Percentiles rank a stretch among this genome's conserved stretches.
These are phyloP conservation scores for Percopsis transmontana DNA, from an alignment of 2,113 vertebrate species.

Conservation along the genomic window DNA sequence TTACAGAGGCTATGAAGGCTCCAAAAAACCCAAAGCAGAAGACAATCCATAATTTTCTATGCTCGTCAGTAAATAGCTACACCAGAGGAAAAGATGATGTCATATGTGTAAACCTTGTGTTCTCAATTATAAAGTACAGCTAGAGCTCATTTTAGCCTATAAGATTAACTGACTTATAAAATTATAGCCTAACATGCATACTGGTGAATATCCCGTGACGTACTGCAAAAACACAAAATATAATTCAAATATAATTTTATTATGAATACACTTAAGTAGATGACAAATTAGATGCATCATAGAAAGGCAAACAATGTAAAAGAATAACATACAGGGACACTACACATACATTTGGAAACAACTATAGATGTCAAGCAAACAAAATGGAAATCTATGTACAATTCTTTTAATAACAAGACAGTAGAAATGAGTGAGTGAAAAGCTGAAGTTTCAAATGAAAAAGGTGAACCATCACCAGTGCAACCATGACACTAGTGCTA, in stretches of 20 bases:
- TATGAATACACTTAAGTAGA: conserved; percentile 67
- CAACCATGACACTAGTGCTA: neutral
- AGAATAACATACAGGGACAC: conserved; percentile 29
- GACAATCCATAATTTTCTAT: conserved; percentile 17
- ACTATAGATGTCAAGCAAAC: conserved; percentile 46
- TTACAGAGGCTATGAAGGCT: conserved; percentile 47
- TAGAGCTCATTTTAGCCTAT: neutral
- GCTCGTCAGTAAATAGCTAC: conserved; percentile 1
- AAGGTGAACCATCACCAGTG: conserved; percentile 4
- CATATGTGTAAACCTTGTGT: neutral
- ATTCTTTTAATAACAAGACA: conserved; percentile 49
- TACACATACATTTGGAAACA: conserved; percentile 38
- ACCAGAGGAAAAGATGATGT: conserved; percentile 10
- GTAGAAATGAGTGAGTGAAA: conserved; percentile 33
- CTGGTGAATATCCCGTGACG: neutral
- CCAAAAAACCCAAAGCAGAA: conserved; percentile 24
- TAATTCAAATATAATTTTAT: conserved; percentile 72
- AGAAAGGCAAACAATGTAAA: conserved; percentile 17
- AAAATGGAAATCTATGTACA: conserved; percentile 66
- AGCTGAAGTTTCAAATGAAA: conserved; percentile 20
- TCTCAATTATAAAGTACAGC: neutral
- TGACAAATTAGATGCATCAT: conserved; percentile 54
- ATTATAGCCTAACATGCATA: neutral
- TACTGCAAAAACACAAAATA: conserved; percentile 23
- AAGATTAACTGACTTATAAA: neutral